A percentile compares a stretch with the other conserved stretches of the same genome.
phyloP scores from a whole-genome alignment of 2,113 vertebrate genomes.

The Bungarus multicinctus region DNA sequence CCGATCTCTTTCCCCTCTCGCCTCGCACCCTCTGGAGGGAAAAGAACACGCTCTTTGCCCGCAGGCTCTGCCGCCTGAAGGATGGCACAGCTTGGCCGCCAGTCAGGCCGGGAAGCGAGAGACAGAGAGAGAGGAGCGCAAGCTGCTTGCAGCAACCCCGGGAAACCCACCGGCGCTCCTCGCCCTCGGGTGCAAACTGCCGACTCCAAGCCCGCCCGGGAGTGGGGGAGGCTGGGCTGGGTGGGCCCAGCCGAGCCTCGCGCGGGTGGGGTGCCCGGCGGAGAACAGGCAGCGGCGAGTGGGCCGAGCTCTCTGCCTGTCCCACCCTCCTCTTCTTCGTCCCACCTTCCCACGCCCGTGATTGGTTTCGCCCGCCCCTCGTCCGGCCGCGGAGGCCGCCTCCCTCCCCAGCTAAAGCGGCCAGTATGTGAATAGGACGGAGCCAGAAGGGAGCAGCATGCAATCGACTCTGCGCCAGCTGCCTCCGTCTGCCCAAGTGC shows the following conservation, averaged over 20 bases:
- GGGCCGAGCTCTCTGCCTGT: constrained; percentile 16
- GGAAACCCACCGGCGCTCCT: not conserved
- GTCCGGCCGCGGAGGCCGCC: constrained; percentile 61
- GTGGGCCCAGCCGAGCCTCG: constrained; percentile 21
- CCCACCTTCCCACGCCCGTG: constrained; percentile 51
- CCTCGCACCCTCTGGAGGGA: not conserved
- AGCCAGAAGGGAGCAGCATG: constrained; percentile 77
- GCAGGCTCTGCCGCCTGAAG: not conserved
- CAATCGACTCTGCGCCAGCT: constrained; percentile 53
- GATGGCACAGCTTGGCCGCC: not conserved
- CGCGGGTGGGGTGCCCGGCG: not conserved
- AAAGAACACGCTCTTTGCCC: not conserved
- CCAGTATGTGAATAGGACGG: constrained; percentile 59
- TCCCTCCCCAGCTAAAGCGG: constrained; percentile 69
- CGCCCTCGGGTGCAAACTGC: constrained; percentile 22
- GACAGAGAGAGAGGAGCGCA: not conserved
- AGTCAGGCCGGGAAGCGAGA: not conserved
- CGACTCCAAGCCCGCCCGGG: constrained; percentile 1
- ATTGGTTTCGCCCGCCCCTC: constrained; percentile 61
- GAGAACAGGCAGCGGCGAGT: too few relatives aligned
- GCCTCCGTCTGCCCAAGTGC: constrained; percentile 29
- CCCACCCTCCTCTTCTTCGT: constrained; percentile 45
- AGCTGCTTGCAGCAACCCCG: not conserved
- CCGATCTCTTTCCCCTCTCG: not conserved
- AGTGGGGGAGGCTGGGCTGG: not conserved